phyloP scores from a whole-genome alignment of 92 coral and sea anemone species.

The Heteractis magnifica region DNA sequence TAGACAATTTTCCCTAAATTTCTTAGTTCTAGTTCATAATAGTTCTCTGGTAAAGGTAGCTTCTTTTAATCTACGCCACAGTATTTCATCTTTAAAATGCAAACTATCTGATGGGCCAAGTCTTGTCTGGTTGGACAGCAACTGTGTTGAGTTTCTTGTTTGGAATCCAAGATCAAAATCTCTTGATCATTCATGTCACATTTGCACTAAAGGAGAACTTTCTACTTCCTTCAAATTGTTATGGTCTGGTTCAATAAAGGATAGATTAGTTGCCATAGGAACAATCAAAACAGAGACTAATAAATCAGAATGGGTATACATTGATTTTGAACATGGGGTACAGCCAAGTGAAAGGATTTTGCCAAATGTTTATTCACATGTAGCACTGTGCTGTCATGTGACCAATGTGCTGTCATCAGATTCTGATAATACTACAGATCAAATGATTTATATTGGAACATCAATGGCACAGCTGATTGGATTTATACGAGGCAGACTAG shows the following conservation, averaged over 20 bases:
- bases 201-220: constrained; percentile 1
- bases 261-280: neutral
- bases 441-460: constrained; percentile 50
- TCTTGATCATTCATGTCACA: constrained; percentile 3
- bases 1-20: neutral
- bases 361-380: constrained; percentile 20
- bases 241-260: constrained; percentile 18
- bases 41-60: constrained; percentile 10
- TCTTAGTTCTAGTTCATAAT: constrained; percentile 8
- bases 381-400: constrained; percentile 3
- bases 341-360: constrained; percentile 6
- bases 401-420: neutral
- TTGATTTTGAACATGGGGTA: neutral
- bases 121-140: constrained; percentile 8
- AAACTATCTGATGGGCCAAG: constrained; percentile 22
- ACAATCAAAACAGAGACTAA: neutral
- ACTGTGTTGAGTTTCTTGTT: constrained; percentile 15
- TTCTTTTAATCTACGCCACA: neutral
- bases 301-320: neutral
- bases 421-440: neutral
- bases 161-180: neutral
- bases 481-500: constrained; percentile 62
- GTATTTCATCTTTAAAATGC: neutral
- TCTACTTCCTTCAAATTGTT: neutral
- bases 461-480: constrained; percentile 74